Percentiles rank a stretch among this genome's conserved stretches.
Conservation (phyloP, 2,113 vertebrate species). For the Zosterops lateralis region DNA sequence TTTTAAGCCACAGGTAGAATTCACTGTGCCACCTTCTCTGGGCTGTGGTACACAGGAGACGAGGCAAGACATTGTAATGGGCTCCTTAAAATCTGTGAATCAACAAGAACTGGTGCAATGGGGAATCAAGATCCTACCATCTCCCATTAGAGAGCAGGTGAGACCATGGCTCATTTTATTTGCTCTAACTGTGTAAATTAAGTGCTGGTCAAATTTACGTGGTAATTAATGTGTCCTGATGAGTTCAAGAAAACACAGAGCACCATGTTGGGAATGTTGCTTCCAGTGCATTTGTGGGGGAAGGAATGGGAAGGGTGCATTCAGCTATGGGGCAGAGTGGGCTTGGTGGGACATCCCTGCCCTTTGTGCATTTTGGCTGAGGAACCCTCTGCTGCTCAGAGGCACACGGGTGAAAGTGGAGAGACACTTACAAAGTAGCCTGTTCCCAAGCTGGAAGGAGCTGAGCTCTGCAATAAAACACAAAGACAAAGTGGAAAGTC, state of each 20-base stretch:
- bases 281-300: background rate
- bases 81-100: background rate
- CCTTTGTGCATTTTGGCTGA: background rate
- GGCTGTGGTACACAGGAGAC: background rate
- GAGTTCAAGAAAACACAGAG: background rate
- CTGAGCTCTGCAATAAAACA: slow-evolving; percentile 81
- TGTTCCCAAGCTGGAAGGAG: slow-evolving; percentile 84
- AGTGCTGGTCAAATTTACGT: background rate
- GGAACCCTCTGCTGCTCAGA: background rate
- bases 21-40: background rate
- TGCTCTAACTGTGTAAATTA: background rate
- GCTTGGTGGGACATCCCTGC: background rate
- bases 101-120: background rate
- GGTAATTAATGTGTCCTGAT: background rate
- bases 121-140: background rate
- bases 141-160: background rate
- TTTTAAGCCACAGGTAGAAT: background rate
- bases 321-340: background rate
- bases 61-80: background rate
- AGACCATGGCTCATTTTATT: background rate
- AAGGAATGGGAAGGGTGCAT: background rate
- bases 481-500: slow-evolving; percentile 78
- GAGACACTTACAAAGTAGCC: slow-evolving; percentile 85
- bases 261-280: background rate
- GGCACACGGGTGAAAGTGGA: slow-evolving; percentile 51